Evolutionary conservation across 2,888 invertebrate species (phyloP), one percentile per base, ranked within the genome.

Genomic region (Macrostomum cliftonense): DNA sequence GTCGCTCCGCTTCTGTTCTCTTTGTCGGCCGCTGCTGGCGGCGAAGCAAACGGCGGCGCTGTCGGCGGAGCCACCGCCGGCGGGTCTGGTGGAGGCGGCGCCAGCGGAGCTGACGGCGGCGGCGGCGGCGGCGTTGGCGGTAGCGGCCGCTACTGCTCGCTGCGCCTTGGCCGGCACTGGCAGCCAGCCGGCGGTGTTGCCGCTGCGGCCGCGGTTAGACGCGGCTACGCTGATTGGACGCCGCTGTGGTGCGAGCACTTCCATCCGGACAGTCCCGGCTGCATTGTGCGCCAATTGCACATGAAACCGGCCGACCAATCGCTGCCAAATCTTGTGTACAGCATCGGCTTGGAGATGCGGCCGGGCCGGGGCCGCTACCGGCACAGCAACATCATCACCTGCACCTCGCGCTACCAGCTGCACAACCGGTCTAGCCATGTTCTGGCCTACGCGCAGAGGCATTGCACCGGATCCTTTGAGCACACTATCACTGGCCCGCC

Each of bases 1-100:
- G 81, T 88, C 47, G 79, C 83, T 46, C 95, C 95, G 9, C 75
- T 95, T 49, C 77, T 93, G 60, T 95, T 95, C 73, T 84, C 87
- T 47, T 88, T 88, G 70, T 79, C 84, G 2, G 89, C 91, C 69
- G 79, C 80, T 38, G 89, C 88, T 64, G 82, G 81, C 21, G 80
- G 83, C 2, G 40, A 43, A 28, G 45, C 45, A 4, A 46, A 45
- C 36, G 21, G 43, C 7, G 47, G 28, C 28, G 28, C 28, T 28
- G 28, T 4, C 28, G 28, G 5, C 9, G 9, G 28, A 4, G 28
- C 5, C 28, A 28, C 4, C 28, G 28, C 5, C 5, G 28, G 28
- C 5, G 28, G 4, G 9, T 4, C 28, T 28, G 28, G 4, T 9
- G 28, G 28, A 28, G 28, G 28, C 4, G 28, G 28, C 28, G 28